phyloP scores from a whole-genome alignment of 2,113 vertebrate species.

The Myotis yumanensis region DNA sequence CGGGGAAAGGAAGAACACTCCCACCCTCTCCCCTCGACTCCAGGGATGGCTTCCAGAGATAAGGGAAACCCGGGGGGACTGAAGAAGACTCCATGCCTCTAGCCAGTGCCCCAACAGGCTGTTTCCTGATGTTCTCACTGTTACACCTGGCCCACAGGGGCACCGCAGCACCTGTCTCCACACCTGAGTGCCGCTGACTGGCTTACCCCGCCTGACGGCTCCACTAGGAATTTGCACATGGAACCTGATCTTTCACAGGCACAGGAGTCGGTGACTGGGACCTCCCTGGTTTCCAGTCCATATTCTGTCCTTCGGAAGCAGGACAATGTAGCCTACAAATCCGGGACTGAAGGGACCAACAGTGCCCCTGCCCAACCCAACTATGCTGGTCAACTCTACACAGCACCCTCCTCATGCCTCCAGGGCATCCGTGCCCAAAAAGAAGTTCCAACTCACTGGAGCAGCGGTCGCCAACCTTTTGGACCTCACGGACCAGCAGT shows the following conservation, averaged over 20 bases:
- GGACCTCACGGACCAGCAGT: too few relatives aligned
- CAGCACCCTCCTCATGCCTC: neutral
- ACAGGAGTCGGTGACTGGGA: fast-evolving
- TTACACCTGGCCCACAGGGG: neutral
- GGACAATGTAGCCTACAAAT: neutral
- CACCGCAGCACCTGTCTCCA: neutral
- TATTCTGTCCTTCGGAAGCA: neutral
- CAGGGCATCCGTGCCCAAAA: neutral
- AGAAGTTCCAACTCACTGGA: neutral
- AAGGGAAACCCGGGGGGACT: neutral
- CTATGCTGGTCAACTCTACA: neutral
- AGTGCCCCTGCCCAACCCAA: fast-evolving
- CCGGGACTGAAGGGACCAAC: neutral
- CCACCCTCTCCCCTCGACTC: neutral
- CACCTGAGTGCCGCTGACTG: neutral
- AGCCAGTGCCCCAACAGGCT: neutral
- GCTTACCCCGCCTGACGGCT: neutral
- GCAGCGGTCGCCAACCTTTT: too few relatives aligned
- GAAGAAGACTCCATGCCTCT: neutral
- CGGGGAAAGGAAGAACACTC: neutral
- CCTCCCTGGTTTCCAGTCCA: neutral
- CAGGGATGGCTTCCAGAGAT: neutral
- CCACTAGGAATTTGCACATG: fast-evolving
- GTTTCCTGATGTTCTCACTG: neutral
- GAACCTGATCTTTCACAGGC: neutral